Base-by-base conservation (phyloP, 2,888 invertebrate species). In the Eupithecia dodoneata region DNA sequence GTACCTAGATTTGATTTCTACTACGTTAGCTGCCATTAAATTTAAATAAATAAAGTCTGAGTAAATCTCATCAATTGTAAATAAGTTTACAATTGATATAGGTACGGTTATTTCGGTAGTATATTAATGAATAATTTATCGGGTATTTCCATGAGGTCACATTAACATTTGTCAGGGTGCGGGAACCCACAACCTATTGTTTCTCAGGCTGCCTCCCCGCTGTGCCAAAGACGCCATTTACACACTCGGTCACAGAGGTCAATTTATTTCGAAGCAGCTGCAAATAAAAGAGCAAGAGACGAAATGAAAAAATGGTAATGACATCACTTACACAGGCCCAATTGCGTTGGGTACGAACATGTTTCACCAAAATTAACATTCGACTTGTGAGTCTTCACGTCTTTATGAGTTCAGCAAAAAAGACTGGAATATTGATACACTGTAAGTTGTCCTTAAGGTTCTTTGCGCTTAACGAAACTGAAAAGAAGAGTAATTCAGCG, bases 181-280 rank as follows among this genome's bases (percentile, higher is more conserved):
- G 18, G 18, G 18, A 63, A 30, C 63, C 30, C 63, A 30, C 30
- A 30, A 30, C 10, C 12, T 63, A 3, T 30, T 30, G 63, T 4
- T 10, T 4, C 63, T 18, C 30, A 63, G 10, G 63, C 12, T 30
- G 12, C 3, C 47, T n/a, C 9, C 59, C 59, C 59, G 30, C 18
- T 18, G n/a, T 18, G 18, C 18, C 59, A 18, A 3, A 59, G 10
- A 18, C 4, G 59, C 4, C 59, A 3, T 59, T 55, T 9, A 6
- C 55, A 10, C 63, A 63, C 30, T 12, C 63, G 18, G 18, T 63
- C 30, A 63, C 76, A 77, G 80, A 79, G 81, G 78, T 81, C 84
- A 87, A 87, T 88, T 87, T 88, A 87, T 87, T 83, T 81, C 81
- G 80, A 81, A 82, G 81, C 76, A 81, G 78, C 76, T 76, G 75